Conservation (phyloP, 1,140 invertebrate genomes). For the Lepidurus arcticus region DNA sequence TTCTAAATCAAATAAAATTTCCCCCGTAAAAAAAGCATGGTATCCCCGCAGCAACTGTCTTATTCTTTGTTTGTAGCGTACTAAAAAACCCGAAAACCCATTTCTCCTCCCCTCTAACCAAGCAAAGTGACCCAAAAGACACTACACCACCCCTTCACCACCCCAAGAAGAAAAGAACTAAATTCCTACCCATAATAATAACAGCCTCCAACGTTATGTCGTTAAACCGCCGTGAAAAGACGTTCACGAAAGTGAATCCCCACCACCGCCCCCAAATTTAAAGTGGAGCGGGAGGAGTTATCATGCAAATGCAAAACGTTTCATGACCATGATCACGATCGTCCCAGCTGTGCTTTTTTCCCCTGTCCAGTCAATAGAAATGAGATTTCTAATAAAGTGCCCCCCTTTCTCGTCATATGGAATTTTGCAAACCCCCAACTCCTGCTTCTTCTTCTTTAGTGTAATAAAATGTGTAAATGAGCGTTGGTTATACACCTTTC, state of each 20-base stretch:
- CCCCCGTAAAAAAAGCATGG: no score
- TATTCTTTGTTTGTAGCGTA: no score
- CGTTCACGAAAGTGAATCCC: neutral
- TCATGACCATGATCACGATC: constrained; percentile 9
- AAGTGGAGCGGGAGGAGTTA: neutral
- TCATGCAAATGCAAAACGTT: neutral
- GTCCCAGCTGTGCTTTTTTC: constrained; percentile 9
- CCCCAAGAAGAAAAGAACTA: neutral
- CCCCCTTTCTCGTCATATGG: neutral
- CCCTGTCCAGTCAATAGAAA: constrained; percentile 1
- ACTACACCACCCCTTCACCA: neutral
- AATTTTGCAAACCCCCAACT: neutral
- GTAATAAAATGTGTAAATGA: neutral
- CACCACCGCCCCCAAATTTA: neutral
- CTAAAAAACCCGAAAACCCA: neutral
- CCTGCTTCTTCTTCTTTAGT: neutral
- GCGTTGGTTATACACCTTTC: neutral
- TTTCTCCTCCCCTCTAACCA: neutral
- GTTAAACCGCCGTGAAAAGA: neutral
- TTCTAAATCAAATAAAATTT: no score
- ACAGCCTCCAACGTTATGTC: neutral
- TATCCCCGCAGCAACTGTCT: no score
- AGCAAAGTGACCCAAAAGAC: neutral
- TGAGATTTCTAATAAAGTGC: neutral
- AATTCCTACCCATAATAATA: neutral